These are phyloP conservation scores for Zoroaster sp. DNA, from an alignment of 53 echinoderm and acorn worm species.

Conservation along the genomic window DNA sequence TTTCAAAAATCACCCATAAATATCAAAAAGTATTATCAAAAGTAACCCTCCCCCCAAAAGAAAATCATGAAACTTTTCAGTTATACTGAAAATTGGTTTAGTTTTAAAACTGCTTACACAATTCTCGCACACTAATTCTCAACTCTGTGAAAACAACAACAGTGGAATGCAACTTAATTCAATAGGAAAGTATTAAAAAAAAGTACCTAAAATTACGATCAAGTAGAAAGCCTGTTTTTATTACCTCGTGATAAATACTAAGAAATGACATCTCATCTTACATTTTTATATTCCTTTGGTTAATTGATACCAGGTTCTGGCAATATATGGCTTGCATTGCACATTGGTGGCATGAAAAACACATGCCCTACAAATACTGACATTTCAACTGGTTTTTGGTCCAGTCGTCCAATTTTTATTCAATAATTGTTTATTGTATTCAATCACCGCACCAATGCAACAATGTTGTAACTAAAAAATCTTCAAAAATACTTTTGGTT, in stretches of 20 bases:
- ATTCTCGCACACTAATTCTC: not conserved
- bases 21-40: not conserved
- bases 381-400: not conserved
- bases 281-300: no score
- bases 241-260: not conserved
- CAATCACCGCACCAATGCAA: no score
- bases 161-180: slow-evolving; percentile 24
- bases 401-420: no score
- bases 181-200: not conserved
- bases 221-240: slow-evolving; percentile 1
- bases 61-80: not conserved
- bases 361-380: not conserved
- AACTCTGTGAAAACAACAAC: not conserved
- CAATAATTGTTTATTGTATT: no score
- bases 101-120: not conserved
- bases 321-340: not conserved
- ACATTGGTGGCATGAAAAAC: not conserved
- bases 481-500: no score
- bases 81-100: not conserved
- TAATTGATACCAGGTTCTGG: not conserved
- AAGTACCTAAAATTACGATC: not conserved
- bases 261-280: no score
- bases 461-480: no score
- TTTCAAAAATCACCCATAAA: not conserved
- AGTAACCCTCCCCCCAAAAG: not conserved